Conservation (phyloP, 2,113 vertebrate genomes). For the Thamnophis sirtalis region DNA sequence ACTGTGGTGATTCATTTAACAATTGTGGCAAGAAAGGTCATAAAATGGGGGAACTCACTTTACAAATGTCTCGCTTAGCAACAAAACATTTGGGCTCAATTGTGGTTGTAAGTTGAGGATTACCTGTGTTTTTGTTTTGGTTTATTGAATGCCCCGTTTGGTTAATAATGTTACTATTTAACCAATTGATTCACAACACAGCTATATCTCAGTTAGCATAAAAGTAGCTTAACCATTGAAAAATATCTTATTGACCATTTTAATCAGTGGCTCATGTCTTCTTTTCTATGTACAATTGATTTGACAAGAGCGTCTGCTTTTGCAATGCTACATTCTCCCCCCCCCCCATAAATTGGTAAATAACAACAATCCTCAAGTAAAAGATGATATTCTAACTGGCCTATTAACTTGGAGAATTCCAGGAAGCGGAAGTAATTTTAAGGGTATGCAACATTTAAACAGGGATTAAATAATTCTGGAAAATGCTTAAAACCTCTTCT, state of each 20-base stretch:
- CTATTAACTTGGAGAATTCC: not conserved
- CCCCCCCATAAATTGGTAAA: not conserved
- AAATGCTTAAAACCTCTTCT: conserved; percentile 14
- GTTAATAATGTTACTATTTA: not conserved
- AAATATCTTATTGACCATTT: not conserved
- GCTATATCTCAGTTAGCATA: not conserved
- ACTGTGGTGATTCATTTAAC: too few relatives aligned
- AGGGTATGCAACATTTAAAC: conserved; percentile 3
- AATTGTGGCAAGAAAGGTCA: not conserved
- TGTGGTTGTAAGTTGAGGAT: not conserved
- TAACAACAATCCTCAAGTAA: not conserved
- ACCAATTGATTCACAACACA: not conserved
- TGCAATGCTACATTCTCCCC: not conserved
- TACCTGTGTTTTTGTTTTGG: not conserved
- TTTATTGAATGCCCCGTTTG: not conserved
- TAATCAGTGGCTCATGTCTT: not conserved
- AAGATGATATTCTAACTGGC: not conserved
- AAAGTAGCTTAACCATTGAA: not conserved
- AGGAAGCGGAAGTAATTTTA: conserved; percentile 16
- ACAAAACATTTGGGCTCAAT: not conserved
- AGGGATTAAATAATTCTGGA: not conserved
- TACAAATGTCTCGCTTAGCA: not conserved
- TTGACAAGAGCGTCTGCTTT: not conserved
- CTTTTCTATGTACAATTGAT: not conserved
- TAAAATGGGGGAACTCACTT: not conserved